Base-by-base conservation (phyloP, 2,888 invertebrate species). In the Ochlodes sylvanus region DNA sequence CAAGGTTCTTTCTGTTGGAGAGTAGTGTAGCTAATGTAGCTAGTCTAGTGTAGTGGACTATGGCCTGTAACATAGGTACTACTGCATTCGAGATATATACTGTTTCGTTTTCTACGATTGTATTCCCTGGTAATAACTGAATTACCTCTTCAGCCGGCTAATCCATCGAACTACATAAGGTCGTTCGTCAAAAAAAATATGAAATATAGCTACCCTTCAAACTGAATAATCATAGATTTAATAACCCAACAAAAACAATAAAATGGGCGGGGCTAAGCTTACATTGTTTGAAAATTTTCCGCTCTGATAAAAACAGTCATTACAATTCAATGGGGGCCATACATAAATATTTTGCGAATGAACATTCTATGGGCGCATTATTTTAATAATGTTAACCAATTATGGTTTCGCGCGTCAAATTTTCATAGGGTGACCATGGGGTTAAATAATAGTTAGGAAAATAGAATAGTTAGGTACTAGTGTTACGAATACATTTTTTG, bases 321-420 rank as follows among this genome's bases (percentile, higher is more conserved):
- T 87, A 85, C 76, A 81, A 89, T 89, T 88, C 89, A 83, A 78
- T 77, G 78, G 82, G 74, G 74, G 71, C 70, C 69, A 71, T 77
- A 75, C 86, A 84, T 84, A 82, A 87, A 84, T 81, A 89, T 86
- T 89, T 88, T 81, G 86, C 85, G 82, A 80, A 81, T 80, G 84
- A 71, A 78, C 76, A 71, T 71, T 79, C 77, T 85, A 85, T 85
- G 85, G 82, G 50, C 82, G 79, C 80, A 86, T 85, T 89, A 89
- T 87, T 90, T 82, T 84, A 89, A 90, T 91, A 86, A 85, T 79
- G 81, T 73, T 44, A 71, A 44, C 89, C 89, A 60, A 85, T 89
- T 81, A 85, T 84, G 90, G 90, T 69, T 71, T 73, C 74, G 78
- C 77, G 79, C 90, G 91, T 90, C 90, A 90, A 79, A 83, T 84